These are phyloP conservation scores for Anoncus sp. DNA, from an alignment of 2,888 invertebrate genomes.

Conservation along the genomic window DNA sequence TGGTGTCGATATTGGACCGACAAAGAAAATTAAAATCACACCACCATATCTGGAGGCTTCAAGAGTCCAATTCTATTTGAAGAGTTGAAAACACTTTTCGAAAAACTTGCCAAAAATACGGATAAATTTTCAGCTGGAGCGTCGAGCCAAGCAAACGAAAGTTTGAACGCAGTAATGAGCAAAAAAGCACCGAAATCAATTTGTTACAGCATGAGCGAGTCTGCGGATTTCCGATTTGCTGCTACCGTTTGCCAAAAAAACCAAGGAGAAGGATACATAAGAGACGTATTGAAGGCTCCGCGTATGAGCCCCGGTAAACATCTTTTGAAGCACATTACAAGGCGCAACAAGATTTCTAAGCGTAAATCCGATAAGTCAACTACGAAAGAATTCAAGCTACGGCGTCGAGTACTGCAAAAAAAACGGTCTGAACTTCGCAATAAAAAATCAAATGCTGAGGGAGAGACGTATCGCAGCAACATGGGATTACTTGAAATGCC, in stretches of 20 bases:
- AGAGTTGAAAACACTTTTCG: slow-evolving; percentile 48
- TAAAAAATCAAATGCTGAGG: slow-evolving; percentile 5
- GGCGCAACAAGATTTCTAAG: slow-evolving; percentile 14
- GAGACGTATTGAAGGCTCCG: slow-evolving; percentile 14
- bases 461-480: slow-evolving; percentile 13
- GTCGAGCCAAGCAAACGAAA: slow-evolving; percentile 62
- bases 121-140: slow-evolving; percentile 56
- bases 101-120: slow-evolving; percentile 50
- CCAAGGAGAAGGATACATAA: slow-evolving; percentile 55
- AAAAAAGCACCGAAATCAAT: slow-evolving; percentile 60
- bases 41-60: slow-evolving; percentile 46
- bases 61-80: slow-evolving; percentile 45
- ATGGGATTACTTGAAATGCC: slow-evolving; percentile 29
- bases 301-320: slow-evolving; percentile 25
- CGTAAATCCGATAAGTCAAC: slow-evolving; percentile 10
- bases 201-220: slow-evolving; percentile 57
- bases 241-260: slow-evolving; percentile 62
- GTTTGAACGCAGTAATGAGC: slow-evolving; percentile 54
- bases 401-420: slow-evolving; percentile 23
- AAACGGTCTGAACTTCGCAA: slow-evolving; percentile 21
- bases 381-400: slow-evolving; percentile 6
- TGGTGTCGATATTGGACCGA: slow-evolving; percentile 51
- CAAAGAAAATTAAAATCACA: slow-evolving; percentile 48
- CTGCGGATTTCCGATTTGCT: slow-evolving; percentile 55
- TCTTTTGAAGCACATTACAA: slow-evolving; percentile 29